Percentiles rank a stretch among this genome's conserved stretches.
Conservation (phyloP, 2,888 invertebrate genomes). For the Mayetiola destructor region DNA sequence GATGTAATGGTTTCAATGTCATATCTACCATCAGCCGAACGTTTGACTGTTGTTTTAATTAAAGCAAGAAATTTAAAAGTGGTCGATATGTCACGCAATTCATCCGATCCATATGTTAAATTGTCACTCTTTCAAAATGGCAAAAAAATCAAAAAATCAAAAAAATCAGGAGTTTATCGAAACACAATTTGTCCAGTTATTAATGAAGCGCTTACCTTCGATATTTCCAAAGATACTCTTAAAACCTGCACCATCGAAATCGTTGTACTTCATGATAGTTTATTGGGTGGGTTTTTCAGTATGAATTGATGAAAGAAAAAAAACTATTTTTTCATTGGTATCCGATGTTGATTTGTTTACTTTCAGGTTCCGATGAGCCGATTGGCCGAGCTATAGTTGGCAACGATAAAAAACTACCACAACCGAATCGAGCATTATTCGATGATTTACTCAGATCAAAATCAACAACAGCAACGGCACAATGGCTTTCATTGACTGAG, state of each 20-base stretch:
- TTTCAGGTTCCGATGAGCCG: slow-evolving; percentile 41
- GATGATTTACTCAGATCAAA: slow-evolving; percentile 42
- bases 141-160: slow-evolving; percentile 81
- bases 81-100: slow-evolving; percentile 81
- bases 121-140: slow-evolving; percentile 76
- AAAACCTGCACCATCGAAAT: slow-evolving; percentile 43
- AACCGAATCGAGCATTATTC: slow-evolving; percentile 40
- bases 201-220: slow-evolving; percentile 87
- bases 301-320: not conserved
- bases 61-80: slow-evolving; percentile 84
- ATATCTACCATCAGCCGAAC: slow-evolving; percentile 80
- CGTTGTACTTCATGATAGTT: slow-evolving; percentile 44
- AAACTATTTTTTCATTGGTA: not conserved
- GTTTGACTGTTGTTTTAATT: slow-evolving; percentile 78
- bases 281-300: slow-evolving; percentile 33
- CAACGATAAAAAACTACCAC: slow-evolving; percentile 32
- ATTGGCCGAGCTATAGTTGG: slow-evolving; percentile 40
- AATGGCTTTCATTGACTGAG: slow-evolving; percentile 43
- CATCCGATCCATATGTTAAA: slow-evolving; percentile 91
- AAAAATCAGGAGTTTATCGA: slow-evolving; percentile 81
- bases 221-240: slow-evolving; percentile 55
- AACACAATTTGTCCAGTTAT: slow-evolving; percentile 78
- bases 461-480: slow-evolving; percentile 40
- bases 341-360: not conserved
- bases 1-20: slow-evolving; percentile 85